Evolutionary conservation across 2,888 invertebrate species (phyloP), one percentile per base, ranked within the genome.

Genomic region (Luperina testacea): DNA sequence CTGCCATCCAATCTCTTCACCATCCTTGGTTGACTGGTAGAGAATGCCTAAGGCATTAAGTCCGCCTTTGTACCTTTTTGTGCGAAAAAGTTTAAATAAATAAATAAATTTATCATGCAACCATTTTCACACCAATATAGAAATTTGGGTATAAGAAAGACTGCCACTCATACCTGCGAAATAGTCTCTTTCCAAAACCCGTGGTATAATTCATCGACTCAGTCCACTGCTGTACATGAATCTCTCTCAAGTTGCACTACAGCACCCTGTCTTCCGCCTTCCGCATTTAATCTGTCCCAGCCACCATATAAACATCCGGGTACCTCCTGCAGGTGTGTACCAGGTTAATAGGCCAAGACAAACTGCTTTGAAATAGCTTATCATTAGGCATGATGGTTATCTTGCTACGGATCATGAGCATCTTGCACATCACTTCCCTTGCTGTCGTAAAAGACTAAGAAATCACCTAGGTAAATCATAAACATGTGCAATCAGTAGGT

Each of bases 401-500:
- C 64, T 83, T 63, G 83, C 17, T 51, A 80, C 69, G 83, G 69
- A 64, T 70, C 78, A 69, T 83, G 78, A 78, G 64, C 78, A 80
- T 78, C 83, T 83, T 59, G 78, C 24, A 64, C 80, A 83, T 65
- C 20, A 83, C 80, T 83, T 80, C 78, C 80, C 7, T 48, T 51
- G 68, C 24, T 64, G 68, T 63, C 48, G 24, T 57, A 82, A 63
- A 70, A 61, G 0, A n/a, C 61, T 51, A n/a, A 13, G 27, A 75
- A 75, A 75, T 79, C 27, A 68, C 8, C 32, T 45, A 77, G 20
- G 27, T 45, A 9, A n/a, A 68, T 38, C 67, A 68, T 24, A 68
- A 68, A 76, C 77, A n/a, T 64, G 20, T 78, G 42, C 48, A 80
- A 64, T 48, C 53, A 45, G 15, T 38, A 9, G 57, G 24, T 57